Conservation (phyloP, 2,797 vertebrate species). For the Sylvia borin region DNA sequence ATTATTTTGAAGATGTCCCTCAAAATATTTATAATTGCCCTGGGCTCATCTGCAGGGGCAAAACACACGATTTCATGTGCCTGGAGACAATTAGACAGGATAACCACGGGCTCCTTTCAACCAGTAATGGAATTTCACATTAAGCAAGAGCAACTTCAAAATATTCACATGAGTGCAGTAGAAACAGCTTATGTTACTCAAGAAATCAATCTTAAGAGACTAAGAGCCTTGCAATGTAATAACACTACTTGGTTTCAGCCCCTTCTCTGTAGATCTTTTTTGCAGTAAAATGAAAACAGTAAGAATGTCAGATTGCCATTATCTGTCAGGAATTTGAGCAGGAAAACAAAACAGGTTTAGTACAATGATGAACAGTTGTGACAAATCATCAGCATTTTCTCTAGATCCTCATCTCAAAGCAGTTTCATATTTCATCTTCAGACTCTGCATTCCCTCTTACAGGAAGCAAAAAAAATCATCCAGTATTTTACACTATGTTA, state of each 20-base stretch:
- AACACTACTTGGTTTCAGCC: constrained; percentile 55
- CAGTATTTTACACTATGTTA: background rate
- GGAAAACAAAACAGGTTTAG: constrained; percentile 68
- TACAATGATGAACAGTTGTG: constrained; percentile 52
- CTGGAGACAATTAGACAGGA: background rate
- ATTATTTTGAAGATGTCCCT: background rate
- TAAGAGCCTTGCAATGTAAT: constrained; percentile 37
- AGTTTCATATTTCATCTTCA: constrained; percentile 64
- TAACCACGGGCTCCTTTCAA: background rate
- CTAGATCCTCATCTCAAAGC: constrained; percentile 50
- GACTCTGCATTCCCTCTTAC: constrained; percentile 19
- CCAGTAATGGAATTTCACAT: background rate
- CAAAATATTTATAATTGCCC: background rate
- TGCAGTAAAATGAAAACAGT: constrained; percentile 57
- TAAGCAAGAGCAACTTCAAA: constrained; percentile 32
- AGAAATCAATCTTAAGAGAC: constrained; percentile 56
- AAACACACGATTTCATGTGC: background rate
- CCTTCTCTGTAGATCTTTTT: constrained; percentile 42
- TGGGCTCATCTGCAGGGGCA: background rate
- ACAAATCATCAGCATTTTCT: constrained; percentile 61
- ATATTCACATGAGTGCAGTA: constrained; percentile 23
- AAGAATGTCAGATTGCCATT: constrained; percentile 52
- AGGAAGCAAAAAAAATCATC: constrained; percentile 11
- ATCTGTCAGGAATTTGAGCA: constrained; percentile 56
- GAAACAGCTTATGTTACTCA: constrained; percentile 32